phyloP scores from a whole-genome alignment of 1,140 invertebrate species.

The Drosophila erecta region DNA sequence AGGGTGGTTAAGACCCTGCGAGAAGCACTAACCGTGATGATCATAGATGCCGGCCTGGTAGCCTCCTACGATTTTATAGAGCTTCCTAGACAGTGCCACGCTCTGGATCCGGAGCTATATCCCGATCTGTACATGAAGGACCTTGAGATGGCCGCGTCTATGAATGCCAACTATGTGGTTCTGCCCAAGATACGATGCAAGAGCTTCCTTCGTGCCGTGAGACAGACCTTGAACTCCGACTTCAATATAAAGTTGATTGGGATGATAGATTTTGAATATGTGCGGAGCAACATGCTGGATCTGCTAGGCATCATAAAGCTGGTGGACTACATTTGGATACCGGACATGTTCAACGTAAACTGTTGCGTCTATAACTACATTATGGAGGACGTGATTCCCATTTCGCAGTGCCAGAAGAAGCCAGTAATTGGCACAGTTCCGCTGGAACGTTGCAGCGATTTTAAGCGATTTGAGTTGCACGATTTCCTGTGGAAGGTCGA shows the following conservation, averaged over 20 bases:
- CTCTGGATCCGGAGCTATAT: conserved; percentile 32
- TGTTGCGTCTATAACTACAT: conserved; percentile 72
- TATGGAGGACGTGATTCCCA: conserved; percentile 73
- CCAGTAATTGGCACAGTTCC: conserved; percentile 77
- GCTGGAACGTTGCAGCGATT: conserved; percentile 74
- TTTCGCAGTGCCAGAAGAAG: conserved; percentile 68
- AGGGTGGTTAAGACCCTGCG: conserved; percentile 70
- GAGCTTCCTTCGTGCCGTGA: conserved; percentile 52
- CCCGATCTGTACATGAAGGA: conserved; percentile 51
- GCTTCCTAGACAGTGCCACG: conserved; percentile 72
- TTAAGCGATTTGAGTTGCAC: conserved; percentile 74
- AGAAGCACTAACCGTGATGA: conserved; percentile 62
- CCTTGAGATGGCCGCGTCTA: conserved; percentile 32
- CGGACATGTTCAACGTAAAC: conserved; percentile 67
- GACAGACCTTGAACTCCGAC: conserved; percentile 25
- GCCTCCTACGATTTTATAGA: conserved; percentile 77
- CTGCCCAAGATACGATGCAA: conserved; percentile 76
- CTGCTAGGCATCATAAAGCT: conserved; percentile 72
- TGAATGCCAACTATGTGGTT: conserved; percentile 67
- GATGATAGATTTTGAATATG: conserved; percentile 76
- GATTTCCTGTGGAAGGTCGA: conserved; percentile 77
- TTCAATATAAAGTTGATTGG: conserved; percentile 67
- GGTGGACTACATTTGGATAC: conserved; percentile 79
- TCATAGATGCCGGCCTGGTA: conserved; percentile 70
- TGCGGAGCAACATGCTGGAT: conserved; percentile 77